These are phyloP conservation scores for Muscina levida DNA, from an alignment of 2,888 invertebrate genomes.

Conservation along the genomic window DNA sequence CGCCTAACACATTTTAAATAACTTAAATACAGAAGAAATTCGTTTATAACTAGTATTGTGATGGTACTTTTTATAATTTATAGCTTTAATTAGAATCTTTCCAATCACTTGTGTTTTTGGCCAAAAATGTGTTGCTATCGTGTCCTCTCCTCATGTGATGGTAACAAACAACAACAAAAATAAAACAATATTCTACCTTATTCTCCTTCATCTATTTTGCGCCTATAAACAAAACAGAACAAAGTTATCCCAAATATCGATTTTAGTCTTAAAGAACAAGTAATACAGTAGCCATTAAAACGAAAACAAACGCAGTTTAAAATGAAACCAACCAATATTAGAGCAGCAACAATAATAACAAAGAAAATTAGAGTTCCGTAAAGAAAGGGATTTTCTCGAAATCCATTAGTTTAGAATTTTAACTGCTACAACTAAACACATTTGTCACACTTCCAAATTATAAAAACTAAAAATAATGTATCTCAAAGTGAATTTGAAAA, in stretches of 20 bases:
- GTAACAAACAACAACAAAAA: neutral
- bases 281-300: constrained; percentile 12
- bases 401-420: no score
- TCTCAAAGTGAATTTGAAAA: constrained; percentile 34
- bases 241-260: constrained; percentile 21
- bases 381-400: neutral
- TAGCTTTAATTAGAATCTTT: constrained; percentile 54
- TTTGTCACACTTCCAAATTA: constrained; percentile 53
- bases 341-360: neutral
- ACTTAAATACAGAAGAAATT: constrained; percentile 10
- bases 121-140: constrained; percentile 3
- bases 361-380: neutral
- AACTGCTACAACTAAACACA: neutral
- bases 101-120: constrained; percentile 4
- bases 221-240: constrained; percentile 2
- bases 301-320: constrained; percentile 3
- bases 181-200: neutral
- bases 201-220: constrained; percentile 3
- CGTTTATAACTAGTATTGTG: constrained; percentile 32
- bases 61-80: constrained; percentile 48
- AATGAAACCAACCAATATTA: neutral
- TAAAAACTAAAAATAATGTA: constrained; percentile 37
- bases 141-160: neutral
- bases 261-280: constrained; percentile 1
- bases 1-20: constrained; percentile 24